Evolutionary conservation across 1,140 invertebrate genomes (phyloP).

Genomic region (Rhynchophorus ferrugineus): DNA sequence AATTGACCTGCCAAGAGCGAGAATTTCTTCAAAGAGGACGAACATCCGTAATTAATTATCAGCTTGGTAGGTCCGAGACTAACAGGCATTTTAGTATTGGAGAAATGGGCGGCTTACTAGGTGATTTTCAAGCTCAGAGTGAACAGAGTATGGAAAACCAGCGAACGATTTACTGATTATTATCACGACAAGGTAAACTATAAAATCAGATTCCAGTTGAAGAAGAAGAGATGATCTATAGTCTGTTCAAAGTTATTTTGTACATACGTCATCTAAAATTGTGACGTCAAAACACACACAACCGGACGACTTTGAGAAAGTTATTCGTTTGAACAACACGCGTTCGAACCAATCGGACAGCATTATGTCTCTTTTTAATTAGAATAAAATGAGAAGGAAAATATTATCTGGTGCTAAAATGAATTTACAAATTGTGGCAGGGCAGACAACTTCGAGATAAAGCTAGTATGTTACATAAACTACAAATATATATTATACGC

Average conservation of each 20-base stretch:
- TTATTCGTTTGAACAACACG: too few relatives aligned
- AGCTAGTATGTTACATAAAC: constrained; percentile 9
- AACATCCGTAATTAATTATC: not conserved
- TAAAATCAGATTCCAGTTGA: constrained; percentile 25
- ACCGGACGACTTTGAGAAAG: too few relatives aligned
- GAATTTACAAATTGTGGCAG: constrained; percentile 33
- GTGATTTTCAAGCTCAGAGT: not conserved
- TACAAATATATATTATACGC: too few relatives aligned
- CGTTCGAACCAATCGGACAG: too few relatives aligned
- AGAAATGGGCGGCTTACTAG: constrained; percentile 5
- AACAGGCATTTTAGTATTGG: too few relatives aligned
- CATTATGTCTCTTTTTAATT: too few relatives aligned
- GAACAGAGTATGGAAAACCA: not conserved
- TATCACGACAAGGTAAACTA: constrained; percentile 30
- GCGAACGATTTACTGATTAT: constrained; percentile 27
- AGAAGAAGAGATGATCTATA: constrained; percentile 26
- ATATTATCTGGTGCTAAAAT: too few relatives aligned
- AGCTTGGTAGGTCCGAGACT: too few relatives aligned
- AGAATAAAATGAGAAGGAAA: too few relatives aligned
- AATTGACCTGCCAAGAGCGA: not conserved
- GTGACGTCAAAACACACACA: too few relatives aligned
- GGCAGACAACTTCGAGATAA: constrained; percentile 6
- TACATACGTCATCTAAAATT: too few relatives aligned
- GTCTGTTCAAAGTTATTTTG: too few relatives aligned
- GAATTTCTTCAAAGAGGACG: not conserved